Evolutionary conservation across 1,140 invertebrate species (phyloP).

Genomic region (Drosophila hydei): DNA sequence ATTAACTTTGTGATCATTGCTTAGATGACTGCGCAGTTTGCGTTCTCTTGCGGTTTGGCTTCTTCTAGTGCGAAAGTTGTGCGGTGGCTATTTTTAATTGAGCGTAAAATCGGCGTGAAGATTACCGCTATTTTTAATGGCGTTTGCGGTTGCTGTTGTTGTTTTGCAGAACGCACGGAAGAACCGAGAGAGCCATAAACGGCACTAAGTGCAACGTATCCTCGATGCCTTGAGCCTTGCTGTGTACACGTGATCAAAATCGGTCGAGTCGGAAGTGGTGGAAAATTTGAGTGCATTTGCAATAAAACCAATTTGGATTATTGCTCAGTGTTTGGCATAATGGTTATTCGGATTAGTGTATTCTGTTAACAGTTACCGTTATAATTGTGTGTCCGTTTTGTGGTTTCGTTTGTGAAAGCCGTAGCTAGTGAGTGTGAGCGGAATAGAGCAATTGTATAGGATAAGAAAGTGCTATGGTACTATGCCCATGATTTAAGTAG

Average conservation of each 20-base stretch:
- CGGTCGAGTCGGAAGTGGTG: background rate
- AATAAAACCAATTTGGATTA: conserved; percentile 20
- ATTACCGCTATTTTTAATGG: conserved; percentile 18
- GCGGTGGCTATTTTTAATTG: conserved; percentile 44
- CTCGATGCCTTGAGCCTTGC: background rate
- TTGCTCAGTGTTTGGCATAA: conserved; percentile 14
- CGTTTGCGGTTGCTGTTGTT: conserved; percentile 11
- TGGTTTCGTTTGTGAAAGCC: background rate
- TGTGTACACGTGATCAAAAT: background rate
- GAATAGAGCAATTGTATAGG: background rate
- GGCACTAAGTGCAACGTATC: background rate
- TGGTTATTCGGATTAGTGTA: conserved; percentile 1
- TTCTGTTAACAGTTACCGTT: conserved; percentile 6
- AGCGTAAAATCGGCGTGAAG: conserved; percentile 45
- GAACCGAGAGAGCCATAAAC: background rate
- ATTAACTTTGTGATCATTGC: conserved; percentile 40
- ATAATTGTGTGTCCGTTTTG: background rate
- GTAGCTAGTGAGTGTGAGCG: background rate
- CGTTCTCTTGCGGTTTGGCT: conserved; percentile 13
- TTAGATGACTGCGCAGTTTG: conserved; percentile 42
- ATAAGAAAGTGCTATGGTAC: background rate
- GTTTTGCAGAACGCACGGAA: background rate
- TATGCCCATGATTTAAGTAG: background rate
- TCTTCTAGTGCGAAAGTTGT: conserved; percentile 11
- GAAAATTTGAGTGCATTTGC: conserved; percentile 3